Conservation (phyloP, 2,888 invertebrate species). For the Mactromeris polynyma region DNA sequence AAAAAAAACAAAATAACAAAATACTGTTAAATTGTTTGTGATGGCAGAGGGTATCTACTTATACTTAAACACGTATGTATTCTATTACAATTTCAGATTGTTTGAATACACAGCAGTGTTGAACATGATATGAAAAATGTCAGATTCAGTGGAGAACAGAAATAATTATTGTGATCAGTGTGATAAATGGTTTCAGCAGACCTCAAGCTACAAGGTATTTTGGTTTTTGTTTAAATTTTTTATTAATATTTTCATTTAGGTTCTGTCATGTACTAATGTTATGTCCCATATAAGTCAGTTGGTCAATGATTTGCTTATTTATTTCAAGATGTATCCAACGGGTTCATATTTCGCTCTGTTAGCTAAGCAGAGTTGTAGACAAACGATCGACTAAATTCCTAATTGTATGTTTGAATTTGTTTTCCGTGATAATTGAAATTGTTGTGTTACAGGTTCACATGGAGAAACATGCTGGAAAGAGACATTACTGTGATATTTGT, state of each 20-base stretch:
- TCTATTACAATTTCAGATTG: too few species aligned
- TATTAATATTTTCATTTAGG: background rate
- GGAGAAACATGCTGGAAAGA: slow-evolving; percentile 37
- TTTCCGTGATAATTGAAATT: background rate
- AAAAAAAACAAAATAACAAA: too few species aligned
- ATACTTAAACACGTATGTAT: too few species aligned
- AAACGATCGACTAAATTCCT: background rate
- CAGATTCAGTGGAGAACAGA: background rate
- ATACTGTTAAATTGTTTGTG: too few species aligned
- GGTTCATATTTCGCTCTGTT: background rate
- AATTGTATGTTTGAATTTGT: background rate
- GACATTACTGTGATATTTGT: slow-evolving; percentile 44
- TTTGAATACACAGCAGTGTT: too few species aligned
- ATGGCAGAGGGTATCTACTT: too few species aligned
- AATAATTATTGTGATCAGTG: slow-evolving; percentile 1
- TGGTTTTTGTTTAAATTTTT: background rate
- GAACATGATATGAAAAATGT: background rate
- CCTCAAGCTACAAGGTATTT: background rate
- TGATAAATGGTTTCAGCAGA: background rate
- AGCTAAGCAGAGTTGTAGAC: background rate
- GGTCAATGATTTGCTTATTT: background rate
- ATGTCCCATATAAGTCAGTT: background rate
- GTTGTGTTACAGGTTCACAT: slow-evolving; percentile 23
- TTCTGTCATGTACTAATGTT: background rate
- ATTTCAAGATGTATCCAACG: background rate